These are phyloP conservation scores for Cerastoderma edule DNA, from an alignment of 2,888 invertebrate genomes.

Conservation along the genomic window DNA sequence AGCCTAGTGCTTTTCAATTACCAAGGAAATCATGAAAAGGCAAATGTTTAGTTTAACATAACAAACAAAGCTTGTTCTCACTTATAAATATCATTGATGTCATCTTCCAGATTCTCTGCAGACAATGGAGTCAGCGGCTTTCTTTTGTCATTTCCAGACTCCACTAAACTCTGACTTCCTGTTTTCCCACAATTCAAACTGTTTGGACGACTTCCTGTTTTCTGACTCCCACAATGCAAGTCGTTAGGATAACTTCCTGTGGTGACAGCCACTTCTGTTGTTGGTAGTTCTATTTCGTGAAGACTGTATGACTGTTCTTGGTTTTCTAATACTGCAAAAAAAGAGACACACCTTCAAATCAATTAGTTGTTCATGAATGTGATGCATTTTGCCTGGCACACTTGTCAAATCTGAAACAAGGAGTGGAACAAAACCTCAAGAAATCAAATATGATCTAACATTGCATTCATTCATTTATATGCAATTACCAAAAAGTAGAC, in stretches of 20 bases:
- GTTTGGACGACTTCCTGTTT: not conserved
- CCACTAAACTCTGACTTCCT: not conserved
- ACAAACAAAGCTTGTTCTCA: slow-evolving; percentile 9
- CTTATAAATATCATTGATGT: slow-evolving; percentile 28
- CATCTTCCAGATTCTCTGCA: slow-evolving; percentile 26
- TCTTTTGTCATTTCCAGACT: not conserved
- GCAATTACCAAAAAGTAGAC: too few relatives aligned
- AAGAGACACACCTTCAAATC: too few relatives aligned
- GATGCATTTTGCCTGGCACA: too few relatives aligned
- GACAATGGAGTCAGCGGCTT: slow-evolving; percentile 23
- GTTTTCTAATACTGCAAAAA: slow-evolving; percentile 1
- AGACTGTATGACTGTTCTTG: slow-evolving; percentile 17
- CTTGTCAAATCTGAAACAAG: too few relatives aligned
- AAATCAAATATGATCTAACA: too few relatives aligned
- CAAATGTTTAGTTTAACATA: too few relatives aligned
- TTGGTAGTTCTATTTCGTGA: slow-evolving; percentile 39
- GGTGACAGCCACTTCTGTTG: not conserved
- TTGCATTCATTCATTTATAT: too few relatives aligned
- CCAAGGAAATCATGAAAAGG: too few relatives aligned
- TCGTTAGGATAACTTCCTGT: not conserved
- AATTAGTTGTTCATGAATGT: too few relatives aligned
- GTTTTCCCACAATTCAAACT: slow-evolving; percentile 9
- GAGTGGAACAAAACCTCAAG: too few relatives aligned
- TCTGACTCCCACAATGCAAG: slow-evolving; percentile 1
- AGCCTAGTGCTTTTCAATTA: too few relatives aligned